Evolutionary conservation across 2,113 vertebrate species (phyloP).

Genomic region (Origma solitaria): DNA sequence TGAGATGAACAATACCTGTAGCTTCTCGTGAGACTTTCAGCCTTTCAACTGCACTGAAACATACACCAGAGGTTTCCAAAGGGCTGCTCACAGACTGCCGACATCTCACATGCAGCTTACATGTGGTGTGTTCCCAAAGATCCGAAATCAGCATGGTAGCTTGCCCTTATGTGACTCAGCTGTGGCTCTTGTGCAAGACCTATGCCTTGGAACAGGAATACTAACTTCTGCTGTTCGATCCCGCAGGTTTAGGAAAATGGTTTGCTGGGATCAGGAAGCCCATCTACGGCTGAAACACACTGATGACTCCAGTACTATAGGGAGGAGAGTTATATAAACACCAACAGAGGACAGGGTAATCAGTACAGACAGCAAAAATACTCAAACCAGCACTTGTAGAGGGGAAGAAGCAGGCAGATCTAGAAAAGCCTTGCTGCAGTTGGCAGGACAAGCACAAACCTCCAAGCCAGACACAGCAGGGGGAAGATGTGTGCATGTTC

Average conservation of each 20-base stretch:
- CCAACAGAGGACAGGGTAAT: background rate
- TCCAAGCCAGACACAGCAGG: background rate
- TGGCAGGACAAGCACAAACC: background rate
- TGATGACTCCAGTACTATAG: background rate
- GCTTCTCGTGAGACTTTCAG: background rate
- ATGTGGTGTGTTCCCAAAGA: background rate
- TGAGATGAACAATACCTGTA: background rate
- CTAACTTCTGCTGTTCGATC: background rate
- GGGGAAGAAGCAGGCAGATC: background rate
- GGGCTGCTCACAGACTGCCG: background rate
- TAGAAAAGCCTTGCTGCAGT: background rate
- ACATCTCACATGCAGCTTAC: background rate
- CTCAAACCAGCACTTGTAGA: background rate
- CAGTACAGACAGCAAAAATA: fast-evolving
- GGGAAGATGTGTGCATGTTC: background rate
- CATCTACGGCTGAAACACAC: background rate
- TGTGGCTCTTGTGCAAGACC: background rate
- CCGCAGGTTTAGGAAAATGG: background rate
- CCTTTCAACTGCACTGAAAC: background rate
- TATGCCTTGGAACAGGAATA: background rate
- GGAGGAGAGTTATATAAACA: background rate
- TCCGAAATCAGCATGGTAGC: background rate
- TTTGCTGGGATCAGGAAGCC: background rate
- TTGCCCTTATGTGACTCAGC: background rate
- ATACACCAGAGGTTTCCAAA: background rate